Conservation (phyloP, 2,888 invertebrate species). For the Nysson spinosus region DNA sequence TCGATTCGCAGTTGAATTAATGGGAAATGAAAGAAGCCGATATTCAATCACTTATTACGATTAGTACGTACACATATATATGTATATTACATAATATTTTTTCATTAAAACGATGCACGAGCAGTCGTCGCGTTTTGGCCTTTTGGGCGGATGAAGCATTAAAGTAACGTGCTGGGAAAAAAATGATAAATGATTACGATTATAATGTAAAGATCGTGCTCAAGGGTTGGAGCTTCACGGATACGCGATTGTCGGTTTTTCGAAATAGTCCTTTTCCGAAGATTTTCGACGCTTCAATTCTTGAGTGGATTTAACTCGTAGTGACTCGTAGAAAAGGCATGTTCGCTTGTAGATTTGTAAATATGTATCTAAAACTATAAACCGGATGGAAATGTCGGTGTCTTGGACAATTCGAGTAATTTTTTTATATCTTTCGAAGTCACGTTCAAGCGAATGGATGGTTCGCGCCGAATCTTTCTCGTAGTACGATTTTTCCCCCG, state of each 20-base stretch:
- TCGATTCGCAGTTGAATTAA: constrained; percentile 8
- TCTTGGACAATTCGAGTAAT: constrained; percentile 25
- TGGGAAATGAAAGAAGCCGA: neutral
- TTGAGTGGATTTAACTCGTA: constrained; percentile 26
- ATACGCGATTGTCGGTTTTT: constrained; percentile 1
- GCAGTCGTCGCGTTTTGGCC: constrained; percentile 11
- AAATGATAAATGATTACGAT: neutral
- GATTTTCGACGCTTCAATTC: constrained; percentile 43
- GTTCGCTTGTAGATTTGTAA: constrained; percentile 65
- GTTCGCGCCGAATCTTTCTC: neutral
- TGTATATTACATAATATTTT: constrained; percentile 60
- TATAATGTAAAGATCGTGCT: neutral
- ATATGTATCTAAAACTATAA: constrained; percentile 46
- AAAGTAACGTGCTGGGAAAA: neutral
- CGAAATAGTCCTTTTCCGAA: constrained; percentile 1
- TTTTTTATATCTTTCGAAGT: constrained; percentile 17
- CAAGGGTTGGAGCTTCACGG: neutral
- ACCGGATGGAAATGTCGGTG: constrained; percentile 48
- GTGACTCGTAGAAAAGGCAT: constrained; percentile 42
- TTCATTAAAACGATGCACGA: constrained; percentile 35
- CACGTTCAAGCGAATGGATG: neutral
- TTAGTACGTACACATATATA: constrained; percentile 29
- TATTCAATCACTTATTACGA: constrained; percentile 28
- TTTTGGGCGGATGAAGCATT: constrained; percentile 2
- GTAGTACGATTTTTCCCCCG: no score